These are phyloP conservation scores for Sphecodes monilicornis DNA, from an alignment of 2,888 invertebrate genomes.

Conservation along the genomic window DNA sequence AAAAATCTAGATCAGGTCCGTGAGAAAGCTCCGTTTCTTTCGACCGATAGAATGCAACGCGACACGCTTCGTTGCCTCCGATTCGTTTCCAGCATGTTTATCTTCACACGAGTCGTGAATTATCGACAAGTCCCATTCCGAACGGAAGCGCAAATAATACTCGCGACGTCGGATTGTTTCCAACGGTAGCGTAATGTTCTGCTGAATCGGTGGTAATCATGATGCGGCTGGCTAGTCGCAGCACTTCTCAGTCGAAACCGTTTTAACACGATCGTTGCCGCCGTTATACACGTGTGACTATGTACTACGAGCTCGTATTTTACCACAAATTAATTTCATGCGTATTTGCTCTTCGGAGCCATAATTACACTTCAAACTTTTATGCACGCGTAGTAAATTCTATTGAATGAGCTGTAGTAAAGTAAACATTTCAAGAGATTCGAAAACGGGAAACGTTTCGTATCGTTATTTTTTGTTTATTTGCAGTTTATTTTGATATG, in stretches of 20 bases:
- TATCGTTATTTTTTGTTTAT: too few species aligned
- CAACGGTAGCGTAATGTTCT: neutral
- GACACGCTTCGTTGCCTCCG: neutral
- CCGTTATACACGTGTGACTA: neutral
- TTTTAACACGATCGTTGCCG: neutral
- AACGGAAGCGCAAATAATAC: slow-evolving; percentile 30
- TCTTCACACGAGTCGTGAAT: slow-evolving; percentile 10
- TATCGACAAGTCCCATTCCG: slow-evolving; percentile 31
- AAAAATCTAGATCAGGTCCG: slow-evolving; percentile 4
- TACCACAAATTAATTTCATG: neutral
- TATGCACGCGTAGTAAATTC: neutral
- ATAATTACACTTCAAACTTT: neutral
- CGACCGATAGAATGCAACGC: slow-evolving; percentile 11
- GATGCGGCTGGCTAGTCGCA: slow-evolving; percentile 2
- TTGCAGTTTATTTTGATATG: too few species aligned
- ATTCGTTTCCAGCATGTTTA: neutral
- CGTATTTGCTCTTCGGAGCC: neutral
- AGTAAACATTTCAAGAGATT: too few species aligned
- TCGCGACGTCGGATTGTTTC: slow-evolving; percentile 23
- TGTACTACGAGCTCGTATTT: neutral
- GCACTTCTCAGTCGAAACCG: neutral
- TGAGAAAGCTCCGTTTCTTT: neutral
- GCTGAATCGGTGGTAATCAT: neutral
- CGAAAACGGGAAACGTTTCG: too few species aligned
- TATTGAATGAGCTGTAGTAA: neutral